Evolutionary conservation across 1,140 invertebrate species (phyloP).

Genomic region (Adoxophyes honmai): DNA sequence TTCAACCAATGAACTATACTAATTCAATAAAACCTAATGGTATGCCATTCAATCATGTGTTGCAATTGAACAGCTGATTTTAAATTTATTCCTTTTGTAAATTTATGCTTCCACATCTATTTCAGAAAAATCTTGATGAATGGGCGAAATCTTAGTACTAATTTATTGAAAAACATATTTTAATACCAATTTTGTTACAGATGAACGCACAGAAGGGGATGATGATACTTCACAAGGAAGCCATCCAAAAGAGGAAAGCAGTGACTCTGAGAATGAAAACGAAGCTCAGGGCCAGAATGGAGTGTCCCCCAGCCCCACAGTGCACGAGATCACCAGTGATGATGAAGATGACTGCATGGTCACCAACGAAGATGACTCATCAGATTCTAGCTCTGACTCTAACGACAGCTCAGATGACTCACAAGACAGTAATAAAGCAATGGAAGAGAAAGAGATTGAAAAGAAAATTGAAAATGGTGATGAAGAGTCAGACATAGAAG

Average conservation of each 20-base stretch:
- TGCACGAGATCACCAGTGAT: constrained; percentile 71
- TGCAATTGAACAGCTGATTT: constrained; percentile 7
- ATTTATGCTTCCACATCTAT: neutral
- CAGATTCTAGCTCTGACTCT: constrained; percentile 61
- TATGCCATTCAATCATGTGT: neutral
- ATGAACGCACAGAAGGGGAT: constrained; percentile 69
- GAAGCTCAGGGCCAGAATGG: constrained; percentile 64
- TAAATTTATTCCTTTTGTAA: neutral
- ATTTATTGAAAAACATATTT: neutral
- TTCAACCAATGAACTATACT: neutral
- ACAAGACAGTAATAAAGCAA: constrained; percentile 80
- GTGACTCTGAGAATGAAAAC: constrained; percentile 68
- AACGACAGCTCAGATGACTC: constrained; percentile 75
- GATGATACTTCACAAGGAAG: constrained; percentile 72
- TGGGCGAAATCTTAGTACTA: too few relatives aligned
- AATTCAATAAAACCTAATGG: neutral
- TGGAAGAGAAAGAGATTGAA: constrained; percentile 80
- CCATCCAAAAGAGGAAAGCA: constrained; percentile 66
- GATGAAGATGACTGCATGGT: constrained; percentile 61
- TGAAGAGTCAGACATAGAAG: constrained; percentile 70
- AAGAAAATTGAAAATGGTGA: constrained; percentile 81
- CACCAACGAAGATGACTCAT: constrained; percentile 70
- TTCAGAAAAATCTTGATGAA: too few relatives aligned
- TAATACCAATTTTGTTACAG: constrained; percentile 28
- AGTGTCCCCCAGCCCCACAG: constrained; percentile 54